These are phyloP conservation scores for Ceraclea dissimilis DNA, from an alignment of 2,888 invertebrate species.

Conservation along the genomic window DNA sequence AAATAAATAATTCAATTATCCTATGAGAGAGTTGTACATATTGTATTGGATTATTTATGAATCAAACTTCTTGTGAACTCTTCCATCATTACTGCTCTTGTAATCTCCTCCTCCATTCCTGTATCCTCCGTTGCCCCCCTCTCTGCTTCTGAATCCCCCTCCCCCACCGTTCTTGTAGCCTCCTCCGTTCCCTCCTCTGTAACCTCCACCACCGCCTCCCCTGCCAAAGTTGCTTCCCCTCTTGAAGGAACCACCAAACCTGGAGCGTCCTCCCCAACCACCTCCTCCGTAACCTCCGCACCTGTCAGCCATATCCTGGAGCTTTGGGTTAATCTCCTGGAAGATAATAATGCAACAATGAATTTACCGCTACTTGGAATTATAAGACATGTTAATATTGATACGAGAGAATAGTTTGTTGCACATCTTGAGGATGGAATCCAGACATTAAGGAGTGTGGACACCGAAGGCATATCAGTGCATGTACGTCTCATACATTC, in stretches of 20 bases:
- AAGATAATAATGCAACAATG: conserved; percentile 19
- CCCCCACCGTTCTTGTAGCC: background rate
- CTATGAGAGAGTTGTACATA: too few species aligned
- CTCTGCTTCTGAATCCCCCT: background rate
- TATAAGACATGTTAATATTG: background rate
- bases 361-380: background rate
- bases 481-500: conserved; percentile 38
- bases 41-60: background rate
- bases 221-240: conserved; percentile 18
- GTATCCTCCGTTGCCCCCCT: background rate
- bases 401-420: conserved; percentile 33
- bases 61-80: conserved; percentile 5
- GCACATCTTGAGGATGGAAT: conserved; percentile 69
- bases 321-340: conserved; percentile 76
- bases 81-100: background rate
- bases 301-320: conserved; percentile 69
- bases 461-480: conserved; percentile 65
- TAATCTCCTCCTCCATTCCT: too few species aligned
- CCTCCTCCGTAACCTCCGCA: conserved; percentile 53
- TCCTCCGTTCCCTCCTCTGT: conserved; percentile 10
- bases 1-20: too few species aligned
- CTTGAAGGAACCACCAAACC: conserved; percentile 33
- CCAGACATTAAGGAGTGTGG: conserved; percentile 62
- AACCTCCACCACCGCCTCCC: conserved; percentile 11
- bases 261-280: conserved; percentile 45